Evolutionary conservation across 2,797 vertebrate species (phyloP).

Genomic region (Rhynchotus rufescens): DNA sequence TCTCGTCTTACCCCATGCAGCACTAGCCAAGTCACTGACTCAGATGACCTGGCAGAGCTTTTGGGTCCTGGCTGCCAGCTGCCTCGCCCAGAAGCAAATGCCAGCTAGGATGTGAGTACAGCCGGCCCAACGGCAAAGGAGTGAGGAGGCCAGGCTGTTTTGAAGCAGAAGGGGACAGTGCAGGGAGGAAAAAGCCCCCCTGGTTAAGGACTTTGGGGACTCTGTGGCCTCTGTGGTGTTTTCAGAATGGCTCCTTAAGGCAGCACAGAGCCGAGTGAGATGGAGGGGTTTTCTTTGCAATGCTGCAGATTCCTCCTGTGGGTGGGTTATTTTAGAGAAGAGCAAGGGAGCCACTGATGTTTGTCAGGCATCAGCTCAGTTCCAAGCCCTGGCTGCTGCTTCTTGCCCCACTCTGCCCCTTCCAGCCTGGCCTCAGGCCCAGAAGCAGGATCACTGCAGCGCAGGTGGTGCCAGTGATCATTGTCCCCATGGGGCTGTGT

Average conservation of each 20-base stretch:
- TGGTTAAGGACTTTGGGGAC: neutral
- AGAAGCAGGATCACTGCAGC: neutral
- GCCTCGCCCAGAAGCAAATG: neutral
- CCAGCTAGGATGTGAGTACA: neutral
- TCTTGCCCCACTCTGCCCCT: neutral
- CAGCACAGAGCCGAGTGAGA: neutral
- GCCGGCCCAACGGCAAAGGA: neutral
- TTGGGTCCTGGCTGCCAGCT: neutral
- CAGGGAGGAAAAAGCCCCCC: neutral
- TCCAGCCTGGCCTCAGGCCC: neutral
- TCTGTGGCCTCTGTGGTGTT: neutral
- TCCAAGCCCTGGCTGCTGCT: neutral
- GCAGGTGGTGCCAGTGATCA: neutral
- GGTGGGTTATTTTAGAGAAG: neutral
- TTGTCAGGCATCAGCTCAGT: neutral
- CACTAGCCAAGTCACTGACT: rapidly evolving
- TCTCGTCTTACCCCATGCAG: neutral
- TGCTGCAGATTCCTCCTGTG: neutral
- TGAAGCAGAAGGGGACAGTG: neutral
- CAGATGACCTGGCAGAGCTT: neutral
- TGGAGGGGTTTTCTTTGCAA: neutral
- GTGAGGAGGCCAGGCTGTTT: neutral
- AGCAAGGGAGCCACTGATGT: neutral
- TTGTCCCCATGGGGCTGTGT: neutral
- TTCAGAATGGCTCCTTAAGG: neutral